Conservation (phyloP, 2,797 vertebrate genomes). For the Cynodonichthys magdalenae region DNA sequence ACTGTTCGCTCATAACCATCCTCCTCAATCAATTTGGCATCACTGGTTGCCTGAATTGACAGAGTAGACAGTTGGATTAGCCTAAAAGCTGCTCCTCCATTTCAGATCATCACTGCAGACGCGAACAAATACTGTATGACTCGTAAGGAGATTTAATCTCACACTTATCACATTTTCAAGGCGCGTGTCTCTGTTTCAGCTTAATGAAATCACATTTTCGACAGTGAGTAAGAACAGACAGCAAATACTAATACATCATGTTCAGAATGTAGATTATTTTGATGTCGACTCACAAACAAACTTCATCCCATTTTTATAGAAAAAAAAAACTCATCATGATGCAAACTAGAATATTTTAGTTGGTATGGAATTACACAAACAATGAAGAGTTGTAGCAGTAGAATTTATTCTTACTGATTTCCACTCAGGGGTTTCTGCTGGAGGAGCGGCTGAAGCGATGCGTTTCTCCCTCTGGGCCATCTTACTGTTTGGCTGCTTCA, state of each 20-base stretch:
- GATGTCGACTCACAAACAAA: neutral
- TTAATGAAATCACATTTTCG: constrained; percentile 11
- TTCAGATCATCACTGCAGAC: constrained; percentile 24
- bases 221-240: constrained; percentile 1
- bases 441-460: constrained; percentile 86
- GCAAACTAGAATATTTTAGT: neutral
- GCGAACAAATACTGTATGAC: constrained; percentile 12
- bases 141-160: constrained; percentile 7
- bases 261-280: neutral
- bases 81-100: constrained; percentile 51
- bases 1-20: constrained; percentile 80
- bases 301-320: too few relatives aligned
- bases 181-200: constrained; percentile 12
- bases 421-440: constrained; percentile 90
- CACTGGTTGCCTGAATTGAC: constrained; percentile 95
- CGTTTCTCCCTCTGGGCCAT: constrained; percentile 92
- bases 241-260: too few relatives aligned
- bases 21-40: constrained; percentile 94
- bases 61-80: constrained; percentile 94
- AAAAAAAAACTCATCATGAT: too few relatives aligned
- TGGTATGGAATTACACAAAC: neutral
- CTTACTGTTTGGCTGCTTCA: constrained; percentile 97
- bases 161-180: constrained; percentile 2
- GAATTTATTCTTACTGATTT: constrained; percentile 75
- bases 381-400: neutral